Conservation (phyloP, 2,113 vertebrate genomes). For the Prunella himalayana region DNA sequence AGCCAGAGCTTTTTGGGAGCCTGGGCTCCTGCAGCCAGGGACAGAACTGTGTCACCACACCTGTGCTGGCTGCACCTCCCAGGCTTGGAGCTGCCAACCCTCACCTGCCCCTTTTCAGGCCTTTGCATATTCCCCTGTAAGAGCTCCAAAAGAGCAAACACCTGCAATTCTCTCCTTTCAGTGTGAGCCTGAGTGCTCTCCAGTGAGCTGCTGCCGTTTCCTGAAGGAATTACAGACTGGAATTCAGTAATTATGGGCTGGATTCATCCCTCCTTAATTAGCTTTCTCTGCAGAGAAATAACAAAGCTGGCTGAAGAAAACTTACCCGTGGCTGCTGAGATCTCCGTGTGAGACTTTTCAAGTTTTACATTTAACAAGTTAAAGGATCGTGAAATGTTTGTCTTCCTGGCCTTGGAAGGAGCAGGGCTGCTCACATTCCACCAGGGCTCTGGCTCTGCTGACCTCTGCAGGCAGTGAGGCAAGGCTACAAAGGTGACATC, state of each 20-base stretch:
- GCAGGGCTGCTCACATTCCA: not conserved
- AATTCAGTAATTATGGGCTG: not conserved
- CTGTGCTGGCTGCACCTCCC: not conserved
- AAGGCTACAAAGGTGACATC: not conserved
- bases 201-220: not conserved
- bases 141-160: not conserved
- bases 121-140: not conserved
- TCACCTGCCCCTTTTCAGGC: not conserved
- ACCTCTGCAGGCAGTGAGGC: not conserved
- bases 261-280: not conserved
- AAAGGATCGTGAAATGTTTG: not conserved
- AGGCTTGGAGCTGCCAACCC: not conserved
- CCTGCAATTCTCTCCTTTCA: not conserved
- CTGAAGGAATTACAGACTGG: not conserved
- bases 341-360: not conserved
- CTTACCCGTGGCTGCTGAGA: not conserved
- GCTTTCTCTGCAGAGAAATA: not conserved
- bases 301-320: not conserved
- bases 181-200: not conserved
- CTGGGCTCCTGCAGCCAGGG: not conserved
- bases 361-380: not conserved
- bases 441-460: not conserved
- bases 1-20: not conserved
- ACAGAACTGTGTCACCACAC: fast-evolving
- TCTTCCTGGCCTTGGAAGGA: not conserved